Percentiles rank a stretch among this genome's conserved stretches.
phyloP scores from a whole-genome alignment of 2,113 vertebrate species.

The Anarrhichthys ocellatus region DNA sequence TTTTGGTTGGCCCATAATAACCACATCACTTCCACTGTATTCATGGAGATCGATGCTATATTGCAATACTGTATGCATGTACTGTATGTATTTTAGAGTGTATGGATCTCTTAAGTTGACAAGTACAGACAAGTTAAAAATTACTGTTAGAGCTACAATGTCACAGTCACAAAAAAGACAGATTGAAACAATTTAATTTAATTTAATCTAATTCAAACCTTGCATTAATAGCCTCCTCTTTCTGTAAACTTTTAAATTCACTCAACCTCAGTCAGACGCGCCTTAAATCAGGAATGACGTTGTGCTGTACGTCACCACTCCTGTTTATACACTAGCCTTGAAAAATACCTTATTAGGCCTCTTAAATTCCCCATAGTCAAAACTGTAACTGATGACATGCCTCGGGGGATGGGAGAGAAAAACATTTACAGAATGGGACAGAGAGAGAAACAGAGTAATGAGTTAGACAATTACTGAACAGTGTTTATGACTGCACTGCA shows the following conservation, averaged over 20 bases:
- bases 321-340: constrained; percentile 14
- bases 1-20: not conserved
- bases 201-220: constrained; percentile 3
- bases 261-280: constrained; percentile 21
- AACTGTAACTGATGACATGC: constrained; percentile 31
- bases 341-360: constrained; percentile 36
- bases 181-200: not conserved
- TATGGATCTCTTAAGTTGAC: constrained; percentile 7
- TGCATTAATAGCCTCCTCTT: constrained; percentile 32
- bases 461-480: constrained; percentile 9
- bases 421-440: not conserved
- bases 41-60: not conserved
- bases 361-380: constrained; percentile 50
- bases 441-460: not conserved
- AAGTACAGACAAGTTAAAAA: constrained; percentile 3
- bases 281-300: constrained; percentile 46
- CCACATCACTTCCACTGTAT: not conserved
- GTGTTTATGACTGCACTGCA: constrained; percentile 26
- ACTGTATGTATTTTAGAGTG: not conserved
- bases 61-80: not conserved
- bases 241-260: constrained; percentile 23
- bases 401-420: constrained; percentile 8
- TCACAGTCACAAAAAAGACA: not conserved
- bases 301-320: constrained; percentile 6
- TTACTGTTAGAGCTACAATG: not conserved